Conservation (phyloP, 2,888 invertebrate genomes). For the Glyphotaelius pellucidus region DNA sequence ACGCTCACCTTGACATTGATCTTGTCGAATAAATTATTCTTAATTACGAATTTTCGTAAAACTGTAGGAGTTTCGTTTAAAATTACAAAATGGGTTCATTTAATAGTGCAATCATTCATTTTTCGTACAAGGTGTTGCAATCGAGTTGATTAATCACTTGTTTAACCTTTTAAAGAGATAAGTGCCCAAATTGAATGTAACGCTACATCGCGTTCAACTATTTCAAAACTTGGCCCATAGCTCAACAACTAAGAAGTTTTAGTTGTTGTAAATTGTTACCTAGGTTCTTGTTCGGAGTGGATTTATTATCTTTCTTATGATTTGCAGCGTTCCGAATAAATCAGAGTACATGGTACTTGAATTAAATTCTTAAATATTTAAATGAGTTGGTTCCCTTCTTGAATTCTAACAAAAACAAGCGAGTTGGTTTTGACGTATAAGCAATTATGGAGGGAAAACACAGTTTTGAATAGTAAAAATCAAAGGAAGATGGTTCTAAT, state of each 20-base stretch:
- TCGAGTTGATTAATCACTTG: conserved; percentile 22
- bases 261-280: neutral
- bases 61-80: neutral
- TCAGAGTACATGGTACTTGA: neutral
- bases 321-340: neutral
- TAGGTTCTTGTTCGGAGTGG: neutral
- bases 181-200: conserved; percentile 21
- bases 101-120: neutral
- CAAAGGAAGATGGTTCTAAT: neutral
- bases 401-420: neutral
- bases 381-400: neutral
- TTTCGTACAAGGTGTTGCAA: neutral
- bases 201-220: conserved; percentile 5
- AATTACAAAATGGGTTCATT: neutral
- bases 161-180: conserved; percentile 36
- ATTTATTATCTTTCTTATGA: neutral
- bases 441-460: neutral
- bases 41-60: neutral
- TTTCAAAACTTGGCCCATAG: conserved; percentile 16
- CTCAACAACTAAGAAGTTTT: neutral
- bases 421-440: neutral
- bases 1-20: neutral
- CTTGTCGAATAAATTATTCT: neutral
- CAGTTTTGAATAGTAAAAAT: neutral
- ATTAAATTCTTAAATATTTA: neutral